Base-by-base conservation (phyloP, 2,113 vertebrate genomes). In the Paramisgurnus dabryanus region DNA sequence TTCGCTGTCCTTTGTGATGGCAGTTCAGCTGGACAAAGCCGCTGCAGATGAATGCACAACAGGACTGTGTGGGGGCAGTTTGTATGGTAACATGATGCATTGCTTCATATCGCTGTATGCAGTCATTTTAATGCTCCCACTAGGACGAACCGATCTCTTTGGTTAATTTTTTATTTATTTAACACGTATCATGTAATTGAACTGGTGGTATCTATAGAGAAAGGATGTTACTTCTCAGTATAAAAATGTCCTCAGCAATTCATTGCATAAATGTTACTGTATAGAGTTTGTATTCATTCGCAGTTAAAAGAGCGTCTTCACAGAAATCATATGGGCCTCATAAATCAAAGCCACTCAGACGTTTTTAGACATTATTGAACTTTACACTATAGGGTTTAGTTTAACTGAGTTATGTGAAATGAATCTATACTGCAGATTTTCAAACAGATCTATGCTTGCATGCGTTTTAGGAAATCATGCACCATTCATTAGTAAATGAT, bases 351-450 rank as follows among this genome's bases (percentile, higher is more conserved):
- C 17, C 40, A 43, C 45, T 47, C 7, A 8, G 45, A 9, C 45
- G 7, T 7, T 47, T 8, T 47, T 8, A 8, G 2, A 47, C 7
- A 9, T 9, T 9, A 47, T 47, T 47, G 45, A 47, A 47, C 8
- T 11, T 3, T 11, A 49, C 47, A 49, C 8, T 11, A 22, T 22
- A 49, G 2, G 47, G 65, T 67, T 66, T 60, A 71, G 67, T 67
- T 67, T 68, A 82, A 69, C 68, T 61, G 15, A 8, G 50, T 78
- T 39, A 45, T 50, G 53, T 67, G 72, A 49, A 22, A 81, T 64
- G 55, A 67, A 64, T 15, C 68, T 78, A 76, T 55, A 34, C 63
- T 74, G 79, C 68, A 68, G 74, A 68, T 81, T 77, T 60, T 81
- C 78, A 60, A 78, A 17, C 47, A 17, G 64, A 71, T 47, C 69